Percentiles rank a stretch among this genome's conserved stretches.
Evolutionary conservation across 2,888 invertebrate species (phyloP).

Genomic region (Hanleya hanleyi): DNA sequence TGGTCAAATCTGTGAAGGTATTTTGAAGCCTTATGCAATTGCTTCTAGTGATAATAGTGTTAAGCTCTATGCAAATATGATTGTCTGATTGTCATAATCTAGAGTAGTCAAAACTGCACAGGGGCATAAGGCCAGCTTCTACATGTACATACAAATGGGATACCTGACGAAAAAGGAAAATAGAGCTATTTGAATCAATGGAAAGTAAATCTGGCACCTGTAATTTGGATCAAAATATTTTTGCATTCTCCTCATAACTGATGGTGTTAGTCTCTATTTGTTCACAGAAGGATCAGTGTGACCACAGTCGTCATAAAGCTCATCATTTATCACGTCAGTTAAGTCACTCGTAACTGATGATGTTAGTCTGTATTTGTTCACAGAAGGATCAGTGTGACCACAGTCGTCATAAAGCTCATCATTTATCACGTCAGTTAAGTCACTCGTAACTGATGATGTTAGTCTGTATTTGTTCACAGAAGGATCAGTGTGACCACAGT

Average conservation of each 20-base stretch:
- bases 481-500: constrained; percentile 51
- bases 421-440: constrained; percentile 50
- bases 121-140: no score
- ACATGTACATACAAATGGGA: no score
- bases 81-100: no score
- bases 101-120: no score
- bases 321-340: constrained; percentile 51
- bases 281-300: constrained; percentile 52
- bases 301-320: constrained; percentile 49
- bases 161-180: no score
- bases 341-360: constrained; percentile 49
- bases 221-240: no score
- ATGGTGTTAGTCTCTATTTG: background rate
- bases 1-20: no score
- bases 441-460: constrained; percentile 50
- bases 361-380: constrained; percentile 25
- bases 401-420: constrained; percentile 46
- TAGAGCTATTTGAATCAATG: no score
- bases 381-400: constrained; percentile 57
- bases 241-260: background rate
- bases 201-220: no score
- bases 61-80: no score
- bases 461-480: constrained; percentile 40
- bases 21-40: no score
- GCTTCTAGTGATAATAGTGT: no score